A percentile compares a stretch with the other conserved stretches of the same genome.
Evolutionary conservation across 2,113 vertebrate species (phyloP).

Genomic region (Raja brachyura): DNA sequence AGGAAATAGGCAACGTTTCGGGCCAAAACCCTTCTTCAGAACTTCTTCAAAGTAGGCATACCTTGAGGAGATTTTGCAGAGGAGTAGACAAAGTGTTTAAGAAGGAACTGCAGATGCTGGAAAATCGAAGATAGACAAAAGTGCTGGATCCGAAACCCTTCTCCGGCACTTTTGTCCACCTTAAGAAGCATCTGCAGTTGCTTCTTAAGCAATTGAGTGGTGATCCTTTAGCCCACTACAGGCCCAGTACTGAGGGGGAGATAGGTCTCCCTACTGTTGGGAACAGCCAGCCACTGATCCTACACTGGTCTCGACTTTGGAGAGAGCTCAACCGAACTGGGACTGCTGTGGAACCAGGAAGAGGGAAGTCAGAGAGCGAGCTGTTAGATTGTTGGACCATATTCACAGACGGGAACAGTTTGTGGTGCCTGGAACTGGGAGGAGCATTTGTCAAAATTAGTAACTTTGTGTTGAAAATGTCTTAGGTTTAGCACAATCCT

Average conservation of each 20-base stretch:
- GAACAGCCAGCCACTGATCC: background rate
- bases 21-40: no score
- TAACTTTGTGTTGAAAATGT: background rate
- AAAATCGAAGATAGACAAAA: no score
- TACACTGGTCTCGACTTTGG: background rate
- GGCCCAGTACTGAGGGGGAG: background rate
- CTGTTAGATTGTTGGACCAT: background rate
- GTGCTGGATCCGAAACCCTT: no score
- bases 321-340: no score
- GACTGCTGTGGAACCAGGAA: background rate
- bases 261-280: no score
- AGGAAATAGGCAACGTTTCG: no score
- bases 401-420: background rate
- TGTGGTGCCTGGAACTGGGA: background rate
- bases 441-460: slow-evolving; percentile 4
- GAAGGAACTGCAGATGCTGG: no score
- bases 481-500: background rate
- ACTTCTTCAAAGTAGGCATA: no score
- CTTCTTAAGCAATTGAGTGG: background rate
- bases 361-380: background rate
- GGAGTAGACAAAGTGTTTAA: no score
- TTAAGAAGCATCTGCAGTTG: no score
- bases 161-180: no score
- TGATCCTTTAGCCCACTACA: background rate
- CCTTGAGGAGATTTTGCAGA: no score